Evolutionary conservation across 92 coral and sea anemone genomes (phyloP).

Genomic region (Zoanthus gigantus): DNA sequence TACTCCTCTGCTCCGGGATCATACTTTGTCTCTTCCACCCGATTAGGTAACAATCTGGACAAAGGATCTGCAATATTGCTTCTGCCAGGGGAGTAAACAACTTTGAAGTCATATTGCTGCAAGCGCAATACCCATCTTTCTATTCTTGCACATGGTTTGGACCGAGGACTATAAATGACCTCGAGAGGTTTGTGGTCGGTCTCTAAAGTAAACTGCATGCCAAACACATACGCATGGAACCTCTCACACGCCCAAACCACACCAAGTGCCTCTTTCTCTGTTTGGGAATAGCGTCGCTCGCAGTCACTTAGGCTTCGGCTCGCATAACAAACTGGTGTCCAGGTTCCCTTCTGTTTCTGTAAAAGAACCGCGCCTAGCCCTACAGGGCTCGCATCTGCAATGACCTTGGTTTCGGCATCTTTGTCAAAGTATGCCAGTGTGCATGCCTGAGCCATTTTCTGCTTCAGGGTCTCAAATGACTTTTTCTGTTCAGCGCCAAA

Average conservation of each 20-base stretch:
- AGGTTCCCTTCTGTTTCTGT: constrained; percentile 51
- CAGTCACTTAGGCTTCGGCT: constrained; percentile 56
- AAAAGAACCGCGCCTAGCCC: background rate
- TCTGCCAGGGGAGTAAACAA: constrained; percentile 27
- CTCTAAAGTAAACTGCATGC: constrained; percentile 40
- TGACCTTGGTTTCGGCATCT: too few species aligned
- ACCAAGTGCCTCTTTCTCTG: constrained; percentile 57
- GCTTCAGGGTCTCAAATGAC: constrained; percentile 34
- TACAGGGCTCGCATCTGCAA: too few species aligned
- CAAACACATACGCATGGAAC: constrained; percentile 34
- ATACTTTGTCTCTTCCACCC: background rate
- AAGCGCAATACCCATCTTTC: background rate
- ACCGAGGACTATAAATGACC: constrained; percentile 6
- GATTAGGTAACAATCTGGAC: constrained; percentile 18
- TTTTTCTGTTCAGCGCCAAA: constrained; percentile 38
- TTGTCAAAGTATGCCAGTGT: constrained; percentile 40
- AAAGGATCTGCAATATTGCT: constrained; percentile 41
- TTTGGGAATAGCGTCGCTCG: constrained; percentile 40
- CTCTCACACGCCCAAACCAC: constrained; percentile 56
- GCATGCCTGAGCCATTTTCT: constrained; percentile 45
- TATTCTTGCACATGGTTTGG: too few species aligned
- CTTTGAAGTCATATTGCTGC: constrained; percentile 33
- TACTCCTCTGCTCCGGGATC: constrained; percentile 38
- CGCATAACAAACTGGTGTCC: constrained; percentile 47
- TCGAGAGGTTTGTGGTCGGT: constrained; percentile 9